Evolutionary conservation across 37 sponge, comb jelly and placozoan species (phyloP).

Genomic region (Eunapius fragilis): DNA sequence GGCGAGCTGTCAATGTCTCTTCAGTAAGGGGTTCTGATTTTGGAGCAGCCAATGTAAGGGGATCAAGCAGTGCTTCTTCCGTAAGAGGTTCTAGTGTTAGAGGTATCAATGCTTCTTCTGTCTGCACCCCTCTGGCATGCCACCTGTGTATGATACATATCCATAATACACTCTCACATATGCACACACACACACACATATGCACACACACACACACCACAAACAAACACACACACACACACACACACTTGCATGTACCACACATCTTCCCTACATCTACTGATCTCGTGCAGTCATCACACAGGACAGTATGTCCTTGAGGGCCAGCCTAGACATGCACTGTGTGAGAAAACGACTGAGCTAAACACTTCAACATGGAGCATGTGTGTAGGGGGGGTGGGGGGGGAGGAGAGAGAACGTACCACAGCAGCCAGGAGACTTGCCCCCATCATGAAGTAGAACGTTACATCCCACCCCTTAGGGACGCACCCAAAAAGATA

Average conservation of each 20-base stretch:
- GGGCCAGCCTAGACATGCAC: neutral
- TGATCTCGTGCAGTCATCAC: neutral
- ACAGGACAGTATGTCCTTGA: neutral
- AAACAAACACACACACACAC: neutral
- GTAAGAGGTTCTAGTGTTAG: no score
- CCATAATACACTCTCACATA: no score
- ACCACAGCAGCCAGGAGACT: constrained; percentile 77
- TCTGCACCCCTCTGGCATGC: no score
- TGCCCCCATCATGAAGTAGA: constrained; percentile 80
- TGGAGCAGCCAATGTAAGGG: no score
- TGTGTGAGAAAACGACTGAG: neutral
- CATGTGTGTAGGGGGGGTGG: no score
- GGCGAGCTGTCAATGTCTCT: no score
- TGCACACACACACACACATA: no score
- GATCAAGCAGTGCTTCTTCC: no score
- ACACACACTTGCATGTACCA: constrained; percentile 11
- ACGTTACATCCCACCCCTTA: constrained; percentile 66
- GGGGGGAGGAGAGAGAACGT: constrained; percentile 7
- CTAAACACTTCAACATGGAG: no score
- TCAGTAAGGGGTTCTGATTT: no score
- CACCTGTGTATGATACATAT: no score
- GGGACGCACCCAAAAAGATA: neutral
- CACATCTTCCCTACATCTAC: neutral
- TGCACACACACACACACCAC: neutral
- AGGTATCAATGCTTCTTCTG: no score